These are phyloP conservation scores for Scaptomyza polygonia DNA, from an alignment of 2,888 invertebrate genomes.

Conservation along the genomic window DNA sequence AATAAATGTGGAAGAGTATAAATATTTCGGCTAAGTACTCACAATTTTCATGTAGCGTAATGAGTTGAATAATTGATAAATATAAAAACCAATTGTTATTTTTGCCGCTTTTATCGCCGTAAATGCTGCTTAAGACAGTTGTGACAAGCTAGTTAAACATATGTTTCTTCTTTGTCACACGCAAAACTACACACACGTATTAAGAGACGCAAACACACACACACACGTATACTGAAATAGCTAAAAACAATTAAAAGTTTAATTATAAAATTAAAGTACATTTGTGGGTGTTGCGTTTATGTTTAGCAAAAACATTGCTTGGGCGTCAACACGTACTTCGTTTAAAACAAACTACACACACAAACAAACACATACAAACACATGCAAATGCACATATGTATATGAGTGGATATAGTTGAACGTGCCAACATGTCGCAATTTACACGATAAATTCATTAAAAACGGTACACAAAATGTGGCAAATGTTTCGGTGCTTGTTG, in stretches of 20 bases:
- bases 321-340: conserved; percentile 61
- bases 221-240: neutral
- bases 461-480: conserved; percentile 71
- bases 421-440: conserved; percentile 63
- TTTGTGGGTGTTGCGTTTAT: conserved; percentile 54
- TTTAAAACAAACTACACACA: conserved; percentile 13
- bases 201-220: too few species aligned
- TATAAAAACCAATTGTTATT: conserved; percentile 25
- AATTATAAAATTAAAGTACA: conserved; percentile 65
- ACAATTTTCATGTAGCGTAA: neutral
- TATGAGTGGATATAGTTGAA: conserved; percentile 10
- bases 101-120: conserved; percentile 21
- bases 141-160: conserved; percentile 49
- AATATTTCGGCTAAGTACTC: neutral
- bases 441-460: conserved; percentile 79
- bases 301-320: conserved; percentile 66
- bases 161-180: conserved; percentile 41
- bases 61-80: conserved; percentile 10
- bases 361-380: conserved; percentile 12
- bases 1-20: neutral
- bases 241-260: conserved; percentile 60
- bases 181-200: neutral
- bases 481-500: conserved; percentile 44
- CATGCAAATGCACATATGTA: neutral
- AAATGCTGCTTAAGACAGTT: conserved; percentile 48